These are phyloP conservation scores for Darevskia mixta DNA, from an alignment of 2,797 vertebrate species.

Conservation along the genomic window DNA sequence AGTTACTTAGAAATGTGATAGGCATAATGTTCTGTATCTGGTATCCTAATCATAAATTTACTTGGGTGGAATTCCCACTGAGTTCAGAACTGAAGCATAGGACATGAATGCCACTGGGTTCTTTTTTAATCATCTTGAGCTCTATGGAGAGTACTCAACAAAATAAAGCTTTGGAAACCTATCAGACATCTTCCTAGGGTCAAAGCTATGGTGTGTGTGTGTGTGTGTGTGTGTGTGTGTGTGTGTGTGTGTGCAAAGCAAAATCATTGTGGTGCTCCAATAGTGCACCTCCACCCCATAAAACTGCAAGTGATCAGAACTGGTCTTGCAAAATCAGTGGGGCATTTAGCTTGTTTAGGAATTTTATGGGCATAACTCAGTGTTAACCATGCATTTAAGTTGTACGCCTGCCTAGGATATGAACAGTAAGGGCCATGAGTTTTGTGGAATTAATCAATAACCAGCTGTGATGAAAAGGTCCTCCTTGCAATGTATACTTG, in stretches of 20 bases:
- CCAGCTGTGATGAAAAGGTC: conserved; percentile 26
- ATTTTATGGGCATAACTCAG: not conserved
- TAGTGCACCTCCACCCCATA: not conserved
- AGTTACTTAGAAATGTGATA: not conserved
- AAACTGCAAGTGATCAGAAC: not conserved
- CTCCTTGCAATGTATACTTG: not conserved
- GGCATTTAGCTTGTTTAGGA: not conserved
- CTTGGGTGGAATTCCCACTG: not conserved
- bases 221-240: too few species aligned
- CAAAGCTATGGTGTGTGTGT: not conserved
- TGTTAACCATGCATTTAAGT: not conserved
- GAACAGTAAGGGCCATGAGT: not conserved
- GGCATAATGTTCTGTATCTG: not conserved
- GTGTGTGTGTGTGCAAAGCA: too few species aligned
- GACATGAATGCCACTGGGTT: not conserved
- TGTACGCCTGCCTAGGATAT: not conserved
- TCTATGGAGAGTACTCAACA: not conserved
- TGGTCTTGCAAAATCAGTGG: not conserved
- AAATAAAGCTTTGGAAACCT: not conserved
- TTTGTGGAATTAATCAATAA: conserved; percentile 17
- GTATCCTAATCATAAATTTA: not conserved
- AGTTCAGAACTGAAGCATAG: not conserved
- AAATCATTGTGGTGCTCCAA: not conserved
- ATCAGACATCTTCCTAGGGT: not conserved
- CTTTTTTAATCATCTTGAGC: not conserved